Percentiles rank a stretch among this genome's conserved stretches.
phyloP scores from a whole-genome alignment of 2,113 vertebrate genomes.

The Scatophagus argus region DNA sequence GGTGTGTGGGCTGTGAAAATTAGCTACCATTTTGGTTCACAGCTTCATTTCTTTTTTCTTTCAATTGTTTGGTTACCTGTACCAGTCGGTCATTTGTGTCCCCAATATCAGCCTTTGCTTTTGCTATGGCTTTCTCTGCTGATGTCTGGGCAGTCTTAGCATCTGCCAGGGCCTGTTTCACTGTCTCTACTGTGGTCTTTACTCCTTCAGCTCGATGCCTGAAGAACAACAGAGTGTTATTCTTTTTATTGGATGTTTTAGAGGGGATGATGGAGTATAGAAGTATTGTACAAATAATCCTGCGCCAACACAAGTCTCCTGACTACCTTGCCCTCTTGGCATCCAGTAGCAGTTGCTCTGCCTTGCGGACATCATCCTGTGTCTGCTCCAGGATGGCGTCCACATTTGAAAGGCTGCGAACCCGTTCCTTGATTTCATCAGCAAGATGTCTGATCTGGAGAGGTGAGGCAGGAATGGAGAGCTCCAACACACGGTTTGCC shows the following conservation, averaged over 20 bases:
- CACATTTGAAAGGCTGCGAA: constrained; percentile 92
- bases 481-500: constrained; percentile 91
- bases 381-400: constrained; percentile 93
- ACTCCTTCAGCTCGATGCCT: constrained; percentile 90
- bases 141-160: constrained; percentile 87
- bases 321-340: constrained; percentile 90
- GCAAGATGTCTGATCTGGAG: constrained; percentile 92
- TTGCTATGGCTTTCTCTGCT: constrained; percentile 89
- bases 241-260: neutral
- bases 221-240: constrained; percentile 1
- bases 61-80: constrained; percentile 70
- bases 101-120: constrained; percentile 86
- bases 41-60: neutral
- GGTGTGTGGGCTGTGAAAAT: too few relatives aligned
- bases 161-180: constrained; percentile 88
- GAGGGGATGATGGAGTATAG: neutral
- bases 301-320: neutral
- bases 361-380: constrained; percentile 87
- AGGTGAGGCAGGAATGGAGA: constrained; percentile 94
- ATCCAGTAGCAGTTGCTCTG: constrained; percentile 89
- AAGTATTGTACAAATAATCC: neutral
- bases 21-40: too few relatives aligned
- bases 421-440: constrained; percentile 91
- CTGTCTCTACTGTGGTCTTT: constrained; percentile 86
- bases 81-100: constrained; percentile 86